A percentile compares a stretch with the other conserved stretches of the same genome.
Evolutionary conservation across 2,888 invertebrate species (phyloP).

Genomic region (Tricholauxania praeusta): DNA sequence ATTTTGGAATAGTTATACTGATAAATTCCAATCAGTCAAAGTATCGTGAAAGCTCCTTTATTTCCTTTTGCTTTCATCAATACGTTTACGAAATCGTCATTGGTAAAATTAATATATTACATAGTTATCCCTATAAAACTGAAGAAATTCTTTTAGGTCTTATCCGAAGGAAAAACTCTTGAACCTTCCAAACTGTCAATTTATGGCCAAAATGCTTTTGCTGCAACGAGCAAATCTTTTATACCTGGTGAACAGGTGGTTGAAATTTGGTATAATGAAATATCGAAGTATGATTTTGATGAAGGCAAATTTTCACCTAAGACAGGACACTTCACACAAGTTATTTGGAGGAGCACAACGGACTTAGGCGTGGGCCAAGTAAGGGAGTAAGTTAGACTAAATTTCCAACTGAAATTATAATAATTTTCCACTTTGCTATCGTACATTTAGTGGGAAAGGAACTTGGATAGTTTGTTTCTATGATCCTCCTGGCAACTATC

Average conservation of each 20-base stretch:
- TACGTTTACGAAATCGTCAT: too few species aligned
- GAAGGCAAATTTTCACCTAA: slow-evolving; percentile 73
- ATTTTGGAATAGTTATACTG: too few species aligned
- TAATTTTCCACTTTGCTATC: too few species aligned
- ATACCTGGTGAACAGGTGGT: slow-evolving; percentile 69
- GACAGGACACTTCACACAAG: slow-evolving; percentile 88
- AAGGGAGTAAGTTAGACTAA: slow-evolving; percentile 47
- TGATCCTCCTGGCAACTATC: slow-evolving; percentile 89
- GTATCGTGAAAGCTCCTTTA: too few species aligned
- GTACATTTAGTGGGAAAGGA: slow-evolving; percentile 71
- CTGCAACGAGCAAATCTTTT: too few species aligned
- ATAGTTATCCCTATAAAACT: too few species aligned
- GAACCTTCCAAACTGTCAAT: slow-evolving; percentile 72
- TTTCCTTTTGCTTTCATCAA: too few species aligned
- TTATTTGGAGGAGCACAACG: slow-evolving; percentile 83
- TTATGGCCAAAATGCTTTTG: slow-evolving; percentile 63
- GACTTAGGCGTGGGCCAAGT: slow-evolving; percentile 82
- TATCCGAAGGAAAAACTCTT: too few species aligned
- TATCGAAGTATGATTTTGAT: slow-evolving; percentile 76
- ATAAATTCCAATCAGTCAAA: too few species aligned
- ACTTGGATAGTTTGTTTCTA: slow-evolving; percentile 87
- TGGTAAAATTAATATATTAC: too few species aligned
- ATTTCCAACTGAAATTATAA: too few species aligned
- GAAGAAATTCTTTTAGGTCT: too few species aligned
- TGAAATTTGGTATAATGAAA: slow-evolving; percentile 80